A percentile compares a stretch with the other conserved stretches of the same genome.
phyloP scores from a whole-genome alignment of 2,888 invertebrate species.

The Callyntrura guangdongensis region DNA sequence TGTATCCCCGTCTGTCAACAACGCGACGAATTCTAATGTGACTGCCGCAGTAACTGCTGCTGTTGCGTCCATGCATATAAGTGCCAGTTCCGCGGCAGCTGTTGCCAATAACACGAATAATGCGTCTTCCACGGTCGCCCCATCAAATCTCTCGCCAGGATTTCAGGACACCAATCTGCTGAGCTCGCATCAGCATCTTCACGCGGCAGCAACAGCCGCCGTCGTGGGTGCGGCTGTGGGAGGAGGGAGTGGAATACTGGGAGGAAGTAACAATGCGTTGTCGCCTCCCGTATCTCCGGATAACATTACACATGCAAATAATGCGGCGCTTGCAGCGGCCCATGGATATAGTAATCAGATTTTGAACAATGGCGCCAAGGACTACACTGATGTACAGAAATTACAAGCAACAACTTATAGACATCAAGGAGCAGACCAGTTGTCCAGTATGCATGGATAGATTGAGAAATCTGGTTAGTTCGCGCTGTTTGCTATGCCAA shows the following conservation, averaged over 20 bases:
- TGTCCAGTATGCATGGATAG: constrained; percentile 99
- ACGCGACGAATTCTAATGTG: constrained; percentile 68
- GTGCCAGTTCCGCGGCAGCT: constrained; percentile 65
- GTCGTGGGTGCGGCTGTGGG: constrained; percentile 29
- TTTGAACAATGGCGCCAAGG: constrained; percentile 90
- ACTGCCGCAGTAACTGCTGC: constrained; percentile 76
- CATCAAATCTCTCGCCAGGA: constrained; percentile 83
- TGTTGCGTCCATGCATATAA: constrained; percentile 75
- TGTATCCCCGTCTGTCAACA: constrained; percentile 66
- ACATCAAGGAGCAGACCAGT: constrained; percentile 99
- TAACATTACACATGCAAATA: constrained; percentile 83
- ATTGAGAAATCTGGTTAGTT: constrained; percentile 95
- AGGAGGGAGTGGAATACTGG: constrained; percentile 52
- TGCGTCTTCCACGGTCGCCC: constrained; percentile 69
- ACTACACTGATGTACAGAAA: constrained; percentile 94
- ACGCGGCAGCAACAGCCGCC: constrained; percentile 46
- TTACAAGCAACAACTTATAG: constrained; percentile 97
- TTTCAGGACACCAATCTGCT: constrained; percentile 84
- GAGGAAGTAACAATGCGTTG: constrained; percentile 40
- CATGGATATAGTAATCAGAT: constrained; percentile 73
- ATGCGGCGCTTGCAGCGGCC: constrained; percentile 80
- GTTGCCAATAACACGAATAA: constrained; percentile 63
- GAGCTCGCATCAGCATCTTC: constrained; percentile 77
- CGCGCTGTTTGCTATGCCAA: no score
- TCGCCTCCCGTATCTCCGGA: constrained; percentile 81